Evolutionary conservation across 2,888 invertebrate species (phyloP), one percentile per base, ranked within the genome.

Genomic region (Xestoiulus laeticollis): DNA sequence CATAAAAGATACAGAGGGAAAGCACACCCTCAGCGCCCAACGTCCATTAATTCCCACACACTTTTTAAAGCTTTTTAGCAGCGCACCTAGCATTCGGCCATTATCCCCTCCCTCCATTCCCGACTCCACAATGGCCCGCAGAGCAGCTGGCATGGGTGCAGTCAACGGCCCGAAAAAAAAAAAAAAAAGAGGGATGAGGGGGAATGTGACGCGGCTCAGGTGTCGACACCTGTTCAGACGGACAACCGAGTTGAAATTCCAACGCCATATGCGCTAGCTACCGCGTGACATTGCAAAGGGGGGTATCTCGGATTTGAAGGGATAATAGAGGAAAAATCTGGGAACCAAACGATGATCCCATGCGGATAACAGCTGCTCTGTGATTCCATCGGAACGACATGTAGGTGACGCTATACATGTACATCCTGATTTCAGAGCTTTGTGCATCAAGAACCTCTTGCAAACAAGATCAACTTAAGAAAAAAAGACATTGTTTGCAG

Each of bases 81-180:
- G 68, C 68, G 68, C 68, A 68, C 68, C 68, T 68, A 68, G 68
- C 38, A 38, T 38, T n/a, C 68, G 68, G 68, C 68, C 68, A 68
- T 68, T 68, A 68, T 68, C 68, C 68, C 68, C 48, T 48, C 48
- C 48, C 48, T 68, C 12, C 68, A 68, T 68, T 10, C 68, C 68
- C 68, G 38, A 16, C 48, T 3, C 48, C 48, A 68, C 68, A 68
- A 68, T 22, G 68, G 68, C 68, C 68, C 26, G 26, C 22, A 26
- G 26, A 68, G 26, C 68, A 68, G 68, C 68, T 68, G 68, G 68
- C 68, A 68, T 68, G 68, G 68, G 68, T 68, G 68, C 68, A 68
- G 68, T 68, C 68, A 26, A 26, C 22, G 68, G 68, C 68, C n/a
- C 22, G 26, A 38, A 38, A 38, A 38, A 38, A 38, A 38, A 38